Evolutionary conservation across 1,140 invertebrate species (phyloP), one percentile per base, ranked within the genome.

Genomic region (Zaprionus davidi): DNA sequence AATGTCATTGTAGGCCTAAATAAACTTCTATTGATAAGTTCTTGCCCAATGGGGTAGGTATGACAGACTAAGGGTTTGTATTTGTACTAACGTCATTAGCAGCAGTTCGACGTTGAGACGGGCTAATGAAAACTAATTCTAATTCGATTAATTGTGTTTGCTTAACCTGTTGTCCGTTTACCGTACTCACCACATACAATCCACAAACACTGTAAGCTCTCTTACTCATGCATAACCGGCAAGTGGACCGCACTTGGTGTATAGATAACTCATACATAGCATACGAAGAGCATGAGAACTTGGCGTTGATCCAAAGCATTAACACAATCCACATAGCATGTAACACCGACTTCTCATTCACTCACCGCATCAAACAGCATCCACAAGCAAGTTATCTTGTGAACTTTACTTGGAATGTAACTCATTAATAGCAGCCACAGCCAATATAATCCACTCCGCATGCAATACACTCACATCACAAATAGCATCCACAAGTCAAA

Each of bases 71-170:
- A 38, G 51, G 56, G 44, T 46, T 66, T 76, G 36, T 58, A 65
- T 53, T 66, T 31, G 15, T 51, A 76, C 76, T 83, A 84, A 83
- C 63, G 59, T 84, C 73, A 80, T 83, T 77, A 73, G 66, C 59
- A 38, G 66, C 59, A 11, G 2, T 36, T 31, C 38, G 49, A 49
- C n/a, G 5, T 17, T 44, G 20, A 34, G 36, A 36, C 31, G 34
- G 38, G 22, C 63, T 58, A 57, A 69, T 70, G 38, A 70, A 63
- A 38, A 49, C 55, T 31, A 58, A 26, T 36, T 46, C 44, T 53
- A 76, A 71, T 76, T 58, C 36, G 13, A 36, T 36, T 63, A 75
- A 70, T 70, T 75, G 66, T 75, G 53, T 75, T 70, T 75, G 59
- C 15, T 41, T 63, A 70, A 63, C 67, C 51, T 49, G 62, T 46